A percentile compares a stretch with the other conserved stretches of the same genome.
These are phyloP conservation scores for Pollenia labialis DNA, from an alignment of 2,888 invertebrate species.

Conservation along the genomic window DNA sequence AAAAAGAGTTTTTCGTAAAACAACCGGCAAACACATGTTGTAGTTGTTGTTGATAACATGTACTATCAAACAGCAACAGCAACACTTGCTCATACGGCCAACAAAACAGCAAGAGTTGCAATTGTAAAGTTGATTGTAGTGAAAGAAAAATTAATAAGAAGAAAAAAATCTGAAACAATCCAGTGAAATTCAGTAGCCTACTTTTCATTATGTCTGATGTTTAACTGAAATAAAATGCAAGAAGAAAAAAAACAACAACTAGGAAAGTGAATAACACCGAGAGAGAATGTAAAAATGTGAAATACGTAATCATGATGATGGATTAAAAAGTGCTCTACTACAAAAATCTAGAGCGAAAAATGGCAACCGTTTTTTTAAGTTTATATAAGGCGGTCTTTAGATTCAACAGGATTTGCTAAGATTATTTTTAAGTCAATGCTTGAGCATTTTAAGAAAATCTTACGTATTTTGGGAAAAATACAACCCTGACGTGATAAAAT, in stretches of 20 bases:
- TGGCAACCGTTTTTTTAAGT: too few species aligned
- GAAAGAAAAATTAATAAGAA: conserved; percentile 24
- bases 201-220: conserved; percentile 65
- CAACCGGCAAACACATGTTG: conserved; percentile 61
- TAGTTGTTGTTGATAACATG: conserved; percentile 56
- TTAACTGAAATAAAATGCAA: conserved; percentile 55
- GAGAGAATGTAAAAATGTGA: conserved; percentile 17
- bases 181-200: conserved; percentile 73
- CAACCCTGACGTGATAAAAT: too few species aligned
- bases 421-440: too few species aligned
- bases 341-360: not conserved
- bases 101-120: conserved; percentile 14
- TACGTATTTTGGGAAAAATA: too few species aligned
- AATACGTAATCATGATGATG: not conserved
- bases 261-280: conserved; percentile 37
- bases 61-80: conserved; percentile 16
- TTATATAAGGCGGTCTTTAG: too few species aligned
- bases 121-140: conserved; percentile 55
- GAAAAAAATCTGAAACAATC: conserved; percentile 47
- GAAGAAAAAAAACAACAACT: conserved; percentile 28
- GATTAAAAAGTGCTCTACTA: not conserved
- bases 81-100: conserved; percentile 8
- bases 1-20: conserved; percentile 24
- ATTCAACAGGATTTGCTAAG: too few species aligned
- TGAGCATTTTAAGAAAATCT: too few species aligned